Evolutionary conservation across 1,140 invertebrate genomes (phyloP).

Genomic region (Leptopilina clavipes): DNA sequence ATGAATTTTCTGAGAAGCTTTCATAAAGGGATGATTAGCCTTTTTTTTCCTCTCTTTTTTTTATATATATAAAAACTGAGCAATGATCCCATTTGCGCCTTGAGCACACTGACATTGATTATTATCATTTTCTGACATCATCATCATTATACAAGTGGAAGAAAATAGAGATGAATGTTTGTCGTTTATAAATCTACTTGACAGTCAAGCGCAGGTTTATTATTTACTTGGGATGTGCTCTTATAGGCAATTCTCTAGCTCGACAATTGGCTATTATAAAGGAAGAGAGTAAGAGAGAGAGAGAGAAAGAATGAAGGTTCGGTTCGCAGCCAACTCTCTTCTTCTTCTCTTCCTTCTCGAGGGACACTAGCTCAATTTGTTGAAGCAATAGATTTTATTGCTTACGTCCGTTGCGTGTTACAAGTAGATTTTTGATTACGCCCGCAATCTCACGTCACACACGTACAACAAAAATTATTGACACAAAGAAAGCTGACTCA

Average conservation of each 20-base stretch:
- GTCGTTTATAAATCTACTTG: slow-evolving; percentile 28
- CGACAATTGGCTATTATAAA: slow-evolving; percentile 67
- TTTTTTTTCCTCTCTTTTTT: not conserved
- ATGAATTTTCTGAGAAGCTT: slow-evolving; percentile 29
- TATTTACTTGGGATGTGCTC: slow-evolving; percentile 63
- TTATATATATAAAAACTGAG: not conserved
- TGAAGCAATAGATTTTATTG: slow-evolving; percentile 68
- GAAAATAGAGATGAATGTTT: not conserved
- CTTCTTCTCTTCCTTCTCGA: slow-evolving; percentile 61
- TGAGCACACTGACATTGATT: not conserved
- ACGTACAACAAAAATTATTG: not conserved
- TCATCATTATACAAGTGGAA: not conserved
- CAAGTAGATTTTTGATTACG: slow-evolving; percentile 37
- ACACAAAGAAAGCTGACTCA: slow-evolving; percentile 3
- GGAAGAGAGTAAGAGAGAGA: slow-evolving; percentile 48
- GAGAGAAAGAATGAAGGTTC: slow-evolving; percentile 48
- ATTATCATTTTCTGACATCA: slow-evolving; percentile 12
- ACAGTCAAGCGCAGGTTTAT: slow-evolving; percentile 49
- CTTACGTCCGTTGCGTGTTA: slow-evolving; percentile 62
- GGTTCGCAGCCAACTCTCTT: slow-evolving; percentile 50
- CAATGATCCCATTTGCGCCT: not conserved
- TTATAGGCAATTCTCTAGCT: slow-evolving; percentile 54
- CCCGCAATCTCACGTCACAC: slow-evolving; percentile 34
- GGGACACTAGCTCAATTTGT: slow-evolving; percentile 62
- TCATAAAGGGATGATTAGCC: slow-evolving; percentile 7